Evolutionary conservation across 2,113 vertebrate species (phyloP).

Genomic region (Osmerus eperlanus): DNA sequence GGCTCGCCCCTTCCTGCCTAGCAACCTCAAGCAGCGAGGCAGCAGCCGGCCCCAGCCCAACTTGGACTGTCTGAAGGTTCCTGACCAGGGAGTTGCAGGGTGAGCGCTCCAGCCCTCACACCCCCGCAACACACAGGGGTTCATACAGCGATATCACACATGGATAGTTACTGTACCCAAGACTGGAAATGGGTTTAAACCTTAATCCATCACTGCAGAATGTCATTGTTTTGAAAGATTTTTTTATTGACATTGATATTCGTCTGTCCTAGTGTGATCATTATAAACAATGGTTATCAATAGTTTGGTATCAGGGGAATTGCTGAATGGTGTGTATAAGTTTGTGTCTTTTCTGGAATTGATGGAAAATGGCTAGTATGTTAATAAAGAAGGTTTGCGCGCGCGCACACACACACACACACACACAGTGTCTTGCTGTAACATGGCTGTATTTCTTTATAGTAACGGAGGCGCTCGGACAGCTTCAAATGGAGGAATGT

Average conservation of each 20-base stretch:
- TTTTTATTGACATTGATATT: no score
- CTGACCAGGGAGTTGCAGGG: conserved; percentile 95
- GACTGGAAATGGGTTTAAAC: background rate
- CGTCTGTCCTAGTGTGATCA: no score
- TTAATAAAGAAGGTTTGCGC: background rate
- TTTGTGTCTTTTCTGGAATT: background rate
- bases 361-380: no score
- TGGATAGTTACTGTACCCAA: background rate
- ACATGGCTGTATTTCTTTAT: conserved; percentile 70
- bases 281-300: no score
- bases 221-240: background rate
- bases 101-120: conserved; percentile 67
- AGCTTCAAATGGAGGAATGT: conserved; percentile 75
- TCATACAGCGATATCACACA: background rate
- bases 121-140: background rate
- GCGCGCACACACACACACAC: conserved; percentile 12
- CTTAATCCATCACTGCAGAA: background rate
- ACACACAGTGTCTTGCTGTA: conserved; percentile 43
- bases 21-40: conserved; percentile 65
- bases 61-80: conserved; percentile 90
- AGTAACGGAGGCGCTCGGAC: conserved; percentile 64
- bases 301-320: no score
- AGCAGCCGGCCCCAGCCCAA: conserved; percentile 76
- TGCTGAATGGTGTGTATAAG: background rate
- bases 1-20: conserved; percentile 79